These are phyloP conservation scores for Onthophagus sagittarius DNA, from an alignment of 2,888 invertebrate species.

Conservation along the genomic window DNA sequence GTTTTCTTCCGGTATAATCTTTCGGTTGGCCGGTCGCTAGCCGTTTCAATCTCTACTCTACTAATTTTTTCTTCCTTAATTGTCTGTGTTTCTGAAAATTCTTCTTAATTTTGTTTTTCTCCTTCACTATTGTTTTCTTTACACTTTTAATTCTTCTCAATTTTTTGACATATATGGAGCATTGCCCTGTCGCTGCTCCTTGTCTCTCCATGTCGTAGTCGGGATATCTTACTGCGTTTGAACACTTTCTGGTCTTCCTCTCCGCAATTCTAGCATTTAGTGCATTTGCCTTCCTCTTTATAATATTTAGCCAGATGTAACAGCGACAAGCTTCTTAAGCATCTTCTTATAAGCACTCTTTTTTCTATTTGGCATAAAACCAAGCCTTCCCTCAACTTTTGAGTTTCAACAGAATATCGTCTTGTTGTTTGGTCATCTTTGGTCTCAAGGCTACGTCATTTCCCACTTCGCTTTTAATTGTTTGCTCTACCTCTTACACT, in stretches of 20 bases:
- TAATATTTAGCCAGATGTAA: not conserved
- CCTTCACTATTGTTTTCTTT: too few species aligned
- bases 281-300: not conserved
- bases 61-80: too few species aligned
- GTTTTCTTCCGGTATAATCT: too few species aligned
- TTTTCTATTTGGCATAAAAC: not conserved
- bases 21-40: too few species aligned
- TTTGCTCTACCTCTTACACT: not conserved
- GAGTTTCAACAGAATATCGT: not conserved
- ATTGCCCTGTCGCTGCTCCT: not conserved
- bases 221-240: not conserved
- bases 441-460: not conserved
- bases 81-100: too few species aligned
- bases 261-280: not conserved
- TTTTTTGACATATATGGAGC: too few species aligned
- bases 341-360: not conserved
- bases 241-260: not conserved
- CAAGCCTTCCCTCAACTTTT: not conserved
- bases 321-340: not conserved
- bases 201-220: not conserved
- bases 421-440: not conserved
- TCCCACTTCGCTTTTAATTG: not conserved
- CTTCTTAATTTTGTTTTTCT: too few species aligned
- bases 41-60: too few species aligned
- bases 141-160: too few species aligned